phyloP scores from a whole-genome alignment of 1,140 invertebrate genomes.

The Caenorhabditis remanei region DNA sequence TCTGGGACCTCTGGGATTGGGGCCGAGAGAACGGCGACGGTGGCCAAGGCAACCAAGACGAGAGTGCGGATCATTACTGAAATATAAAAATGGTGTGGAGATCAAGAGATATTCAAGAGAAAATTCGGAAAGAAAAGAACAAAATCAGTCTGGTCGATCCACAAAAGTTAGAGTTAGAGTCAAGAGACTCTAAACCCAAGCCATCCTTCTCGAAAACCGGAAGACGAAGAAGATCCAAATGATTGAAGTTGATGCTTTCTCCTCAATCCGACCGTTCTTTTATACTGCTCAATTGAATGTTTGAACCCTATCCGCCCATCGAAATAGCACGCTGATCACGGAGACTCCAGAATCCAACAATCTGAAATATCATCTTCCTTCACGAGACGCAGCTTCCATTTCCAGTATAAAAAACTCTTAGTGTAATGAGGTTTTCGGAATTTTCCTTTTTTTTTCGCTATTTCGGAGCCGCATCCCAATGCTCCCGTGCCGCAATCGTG shows the following conservation, averaged over 20 bases:
- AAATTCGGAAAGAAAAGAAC: background rate
- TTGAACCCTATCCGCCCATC: background rate
- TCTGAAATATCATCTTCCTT: background rate
- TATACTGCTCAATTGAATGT: constrained; percentile 15
- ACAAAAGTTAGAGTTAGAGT: background rate
- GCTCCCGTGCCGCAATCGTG: background rate
- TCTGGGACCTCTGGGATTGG: constrained; percentile 55
- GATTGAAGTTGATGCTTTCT: background rate
- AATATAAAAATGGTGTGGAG: background rate
- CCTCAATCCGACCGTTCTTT: background rate
- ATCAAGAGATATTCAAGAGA: background rate
- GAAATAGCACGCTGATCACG: background rate
- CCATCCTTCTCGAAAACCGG: too few species aligned
- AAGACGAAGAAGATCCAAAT: background rate
- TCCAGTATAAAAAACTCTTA: constrained; percentile 27
- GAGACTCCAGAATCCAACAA: background rate
- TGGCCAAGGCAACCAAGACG: constrained; percentile 41
- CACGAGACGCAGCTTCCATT: background rate
- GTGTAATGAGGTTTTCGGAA: constrained; percentile 13
- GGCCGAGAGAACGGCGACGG: constrained; percentile 56
- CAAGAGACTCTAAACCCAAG: too few species aligned
- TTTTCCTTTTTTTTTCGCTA: background rate
- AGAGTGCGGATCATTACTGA: constrained; percentile 55
- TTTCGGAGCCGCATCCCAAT: background rate
- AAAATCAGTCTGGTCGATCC: background rate